A percentile compares a stretch with the other conserved stretches of the same genome.
Conservation (phyloP, 2,888 invertebrate genomes). For the Ptilodon capucinus region DNA sequence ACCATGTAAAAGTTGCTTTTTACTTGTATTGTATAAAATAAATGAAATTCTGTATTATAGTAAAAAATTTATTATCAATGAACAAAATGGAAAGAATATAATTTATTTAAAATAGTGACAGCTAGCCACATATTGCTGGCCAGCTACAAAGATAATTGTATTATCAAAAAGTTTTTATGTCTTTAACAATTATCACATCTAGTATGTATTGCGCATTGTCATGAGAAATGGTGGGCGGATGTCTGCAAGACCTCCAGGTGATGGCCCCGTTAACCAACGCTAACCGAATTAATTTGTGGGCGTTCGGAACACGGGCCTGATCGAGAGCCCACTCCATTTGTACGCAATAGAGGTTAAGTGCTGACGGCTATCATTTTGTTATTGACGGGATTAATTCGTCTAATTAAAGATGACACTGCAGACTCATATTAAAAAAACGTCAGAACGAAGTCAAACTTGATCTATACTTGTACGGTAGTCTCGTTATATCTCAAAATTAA, state of each 20-base stretch:
- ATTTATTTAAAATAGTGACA: too few species aligned
- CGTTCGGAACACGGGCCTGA: constrained; percentile 47
- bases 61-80: too few species aligned
- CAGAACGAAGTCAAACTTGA: background rate
- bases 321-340: constrained; percentile 40
- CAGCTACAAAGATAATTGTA: too few species aligned
- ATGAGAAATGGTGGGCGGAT: constrained; percentile 45
- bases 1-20: too few species aligned
- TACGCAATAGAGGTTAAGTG: constrained; percentile 27
- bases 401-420: background rate
- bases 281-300: constrained; percentile 77
- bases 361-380: constrained; percentile 25
- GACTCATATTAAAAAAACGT: constrained; percentile 2
- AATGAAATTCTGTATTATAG: too few species aligned
- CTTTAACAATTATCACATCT: too few species aligned
- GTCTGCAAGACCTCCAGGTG: constrained; percentile 49
- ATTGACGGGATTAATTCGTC: constrained; percentile 18
- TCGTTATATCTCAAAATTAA: too few species aligned
- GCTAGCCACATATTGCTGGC: too few species aligned
- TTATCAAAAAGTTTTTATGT: too few species aligned
- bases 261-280: constrained; percentile 56
- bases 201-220: constrained; percentile 9
- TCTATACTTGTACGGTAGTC: too few species aligned
- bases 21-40: too few species aligned
- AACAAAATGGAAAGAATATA: too few species aligned